Base-by-base conservation (phyloP, 1,140 invertebrate genomes). In the Nebria ingens region DNA sequence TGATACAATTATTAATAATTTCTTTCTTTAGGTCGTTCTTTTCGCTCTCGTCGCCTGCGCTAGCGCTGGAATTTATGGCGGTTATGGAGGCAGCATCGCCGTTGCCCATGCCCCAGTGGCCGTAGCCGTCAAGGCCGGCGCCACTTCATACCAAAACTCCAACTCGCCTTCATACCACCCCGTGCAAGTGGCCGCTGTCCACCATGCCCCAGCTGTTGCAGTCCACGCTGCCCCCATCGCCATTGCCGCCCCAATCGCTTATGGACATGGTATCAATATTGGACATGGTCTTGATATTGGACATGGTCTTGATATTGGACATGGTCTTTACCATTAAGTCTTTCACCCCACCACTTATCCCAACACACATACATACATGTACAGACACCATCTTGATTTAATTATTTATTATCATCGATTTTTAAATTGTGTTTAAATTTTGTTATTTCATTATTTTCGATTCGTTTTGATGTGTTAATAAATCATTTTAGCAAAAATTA, bases 1-100 rank as follows among this genome's bases (percentile, higher is more conserved):
- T 34, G 6, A 34, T 34, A 34, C n/a, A 34, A 9, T 34, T 34
- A n/a, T 34, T n/a, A 34, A 34, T 34, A 34, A 34, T 34, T 9
- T 34, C n/a, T 34, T 34, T 6, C 25, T 56, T 23, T 53, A 71
- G 69, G 52, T 68, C 53, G 42, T 70, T 29, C 62, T 71, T 58
- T 58, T 68, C 29, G 64, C 64, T 56, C 19, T 51, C 2, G 55
- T 70, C 56, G 68, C 68, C 19, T 71, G 66, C 45, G 68, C 63
- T 2, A 65, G 65, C 15, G 70, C 70, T 21, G 68, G 66, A 13
- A 4, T 56, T 11, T 12, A 52, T 54, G 63, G 61, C 53, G 55
- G 66, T 1, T 67, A 68, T 34, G 53, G 1, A 19, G 40, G 17
- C 21, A 64, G 64, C 49, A 62, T 63, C 52, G 62, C 66, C 22